Conservation (phyloP, 2,113 vertebrate species). For the Paramormyrops kingsleyae region DNA sequence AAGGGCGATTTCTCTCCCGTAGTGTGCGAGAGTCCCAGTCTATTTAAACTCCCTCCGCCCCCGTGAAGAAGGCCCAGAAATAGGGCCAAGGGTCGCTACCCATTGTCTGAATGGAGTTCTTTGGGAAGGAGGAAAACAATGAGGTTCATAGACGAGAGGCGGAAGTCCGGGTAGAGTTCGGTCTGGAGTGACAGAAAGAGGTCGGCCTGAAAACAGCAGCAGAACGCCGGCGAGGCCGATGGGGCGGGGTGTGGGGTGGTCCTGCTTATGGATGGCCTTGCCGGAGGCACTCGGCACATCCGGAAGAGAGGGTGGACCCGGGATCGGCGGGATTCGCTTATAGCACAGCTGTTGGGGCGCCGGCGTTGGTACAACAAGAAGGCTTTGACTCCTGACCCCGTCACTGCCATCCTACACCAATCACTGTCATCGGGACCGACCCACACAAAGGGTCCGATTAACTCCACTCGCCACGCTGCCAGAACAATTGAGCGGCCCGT, state of each 20-base stretch:
- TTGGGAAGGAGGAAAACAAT: slow-evolving; percentile 13
- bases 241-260: background rate
- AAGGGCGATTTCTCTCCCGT: slow-evolving; percentile 10
- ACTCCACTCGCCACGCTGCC: slow-evolving; percentile 23
- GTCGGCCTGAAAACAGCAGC: background rate
- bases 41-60: background rate
- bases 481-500: slow-evolving; percentile 22
- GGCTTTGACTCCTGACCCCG: slow-evolving; percentile 48
- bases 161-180: slow-evolving; percentile 6
- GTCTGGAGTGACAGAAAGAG: slow-evolving; percentile 1
- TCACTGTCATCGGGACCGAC: slow-evolving; percentile 38
- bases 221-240: background rate
- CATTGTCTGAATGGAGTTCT: slow-evolving; percentile 18
- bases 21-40: slow-evolving; percentile 10
- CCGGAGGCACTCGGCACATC: background rate
- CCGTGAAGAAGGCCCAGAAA: slow-evolving; percentile 10
- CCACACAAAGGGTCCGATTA: slow-evolving; percentile 45
- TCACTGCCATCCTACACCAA: slow-evolving; percentile 30
- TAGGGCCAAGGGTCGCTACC: slow-evolving; percentile 7
- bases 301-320: background rate
- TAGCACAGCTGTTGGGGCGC: slow-evolving; percentile 38
- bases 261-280: background rate
- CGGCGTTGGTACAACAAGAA: slow-evolving; percentile 39
- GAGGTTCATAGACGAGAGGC: slow-evolving; percentile 4
- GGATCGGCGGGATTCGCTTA: slow-evolving; percentile 22